Evolutionary conservation across 2,113 vertebrate species (phyloP).

Genomic region (Ciconia boyciana): DNA sequence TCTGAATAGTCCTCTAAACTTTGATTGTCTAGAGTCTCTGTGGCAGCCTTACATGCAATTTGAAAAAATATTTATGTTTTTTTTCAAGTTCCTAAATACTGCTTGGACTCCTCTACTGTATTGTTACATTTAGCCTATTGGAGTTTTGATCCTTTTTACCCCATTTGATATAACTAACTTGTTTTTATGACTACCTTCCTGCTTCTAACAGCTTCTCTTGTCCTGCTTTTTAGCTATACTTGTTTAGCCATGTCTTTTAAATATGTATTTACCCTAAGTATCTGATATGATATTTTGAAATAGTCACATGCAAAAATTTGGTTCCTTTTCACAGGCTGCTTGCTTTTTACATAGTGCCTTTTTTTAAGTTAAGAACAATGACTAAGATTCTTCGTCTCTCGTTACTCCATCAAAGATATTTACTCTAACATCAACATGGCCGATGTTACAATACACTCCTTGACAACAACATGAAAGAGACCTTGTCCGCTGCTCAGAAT

Average conservation of each 20-base stretch:
- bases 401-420: neutral
- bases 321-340: neutral
- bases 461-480: neutral
- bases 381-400: neutral
- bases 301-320: neutral
- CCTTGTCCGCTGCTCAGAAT: neutral
- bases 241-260: neutral
- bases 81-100: neutral
- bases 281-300: neutral
- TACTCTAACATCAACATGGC: neutral
- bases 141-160: neutral
- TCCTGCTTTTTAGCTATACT: neutral
- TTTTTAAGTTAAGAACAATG: neutral
- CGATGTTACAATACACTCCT: neutral
- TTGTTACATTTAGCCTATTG: neutral
- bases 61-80: neutral
- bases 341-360: neutral
- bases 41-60: neutral
- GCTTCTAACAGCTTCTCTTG: neutral
- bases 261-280: neutral
- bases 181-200: neutral
- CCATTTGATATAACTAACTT: neutral
- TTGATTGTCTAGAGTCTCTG: neutral
- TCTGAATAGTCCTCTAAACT: neutral
- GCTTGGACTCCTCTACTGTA: neutral